phyloP scores from a whole-genome alignment of 37 sponge, comb jelly and placozoan genomes.

The Cladorhizidae sp. region DNA sequence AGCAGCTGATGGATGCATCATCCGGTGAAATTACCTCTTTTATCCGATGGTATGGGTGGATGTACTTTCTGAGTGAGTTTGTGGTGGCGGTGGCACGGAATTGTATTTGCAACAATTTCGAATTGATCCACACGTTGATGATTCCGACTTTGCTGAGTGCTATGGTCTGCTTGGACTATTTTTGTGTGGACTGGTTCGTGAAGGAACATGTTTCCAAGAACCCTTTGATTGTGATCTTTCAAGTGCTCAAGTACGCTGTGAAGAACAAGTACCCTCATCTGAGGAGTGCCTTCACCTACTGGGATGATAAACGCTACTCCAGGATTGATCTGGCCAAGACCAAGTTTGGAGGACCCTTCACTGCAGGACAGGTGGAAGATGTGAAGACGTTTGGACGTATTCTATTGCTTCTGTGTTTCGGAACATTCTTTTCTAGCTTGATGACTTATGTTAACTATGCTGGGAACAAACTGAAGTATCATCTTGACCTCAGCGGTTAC shows the following conservation, averaged over 20 bases:
- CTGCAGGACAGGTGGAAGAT: conserved; percentile 8
- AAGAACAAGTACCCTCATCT: too few species aligned
- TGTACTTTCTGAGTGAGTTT: background rate
- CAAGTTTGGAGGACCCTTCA: too few species aligned
- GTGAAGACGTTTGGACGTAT: background rate
- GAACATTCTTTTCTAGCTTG: too few species aligned
- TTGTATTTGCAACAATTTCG: background rate
- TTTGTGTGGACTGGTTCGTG: background rate
- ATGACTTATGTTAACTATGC: too few species aligned
- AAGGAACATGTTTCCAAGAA: background rate
- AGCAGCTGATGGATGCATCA: background rate
- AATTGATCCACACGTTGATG: background rate
- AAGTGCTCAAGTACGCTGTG: background rate
- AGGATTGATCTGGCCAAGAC: too few species aligned
- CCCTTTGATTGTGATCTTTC: background rate
- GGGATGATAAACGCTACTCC: too few species aligned
- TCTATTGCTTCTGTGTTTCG: too few species aligned
- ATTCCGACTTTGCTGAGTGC: background rate
- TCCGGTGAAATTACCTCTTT: conserved; percentile 1
- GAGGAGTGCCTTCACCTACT: too few species aligned
- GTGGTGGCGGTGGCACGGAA: background rate
- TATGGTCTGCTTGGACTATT: background rate
- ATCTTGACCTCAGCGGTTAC: too few species aligned
- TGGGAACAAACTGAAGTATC: too few species aligned
- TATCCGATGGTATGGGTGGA: background rate